A percentile compares a stretch with the other conserved stretches of the same genome.
Evolutionary conservation across 1,140 invertebrate species (phyloP).

Genomic region (Panagrolaimus sp.): DNA sequence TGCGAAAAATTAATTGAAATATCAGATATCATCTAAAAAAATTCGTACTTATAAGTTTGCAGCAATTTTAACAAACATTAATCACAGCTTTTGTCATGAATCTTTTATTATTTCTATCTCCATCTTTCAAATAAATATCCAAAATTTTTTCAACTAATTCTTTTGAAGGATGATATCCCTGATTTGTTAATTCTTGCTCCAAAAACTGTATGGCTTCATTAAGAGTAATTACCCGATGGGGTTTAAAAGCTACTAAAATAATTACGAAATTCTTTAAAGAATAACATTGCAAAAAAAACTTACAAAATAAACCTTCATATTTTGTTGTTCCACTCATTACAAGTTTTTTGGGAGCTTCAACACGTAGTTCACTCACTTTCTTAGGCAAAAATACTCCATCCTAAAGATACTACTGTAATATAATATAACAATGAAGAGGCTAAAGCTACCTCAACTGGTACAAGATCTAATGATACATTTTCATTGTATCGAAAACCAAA

Average conservation of each 20-base stretch:
- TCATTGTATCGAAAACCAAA: constrained; percentile 1
- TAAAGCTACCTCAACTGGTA: neutral
- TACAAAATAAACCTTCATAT: constrained; percentile 9
- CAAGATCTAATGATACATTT: neutral
- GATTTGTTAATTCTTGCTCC: neutral
- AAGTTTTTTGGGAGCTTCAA: neutral
- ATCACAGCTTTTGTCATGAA: neutral
- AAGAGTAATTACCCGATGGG: neutral
- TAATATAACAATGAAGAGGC: neutral
- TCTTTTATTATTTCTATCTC: neutral
- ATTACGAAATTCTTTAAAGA: neutral
- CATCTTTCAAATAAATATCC: neutral
- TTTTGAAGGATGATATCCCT: neutral
- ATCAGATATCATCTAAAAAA: constrained; percentile 26
- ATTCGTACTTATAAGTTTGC: neutral
- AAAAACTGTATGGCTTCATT: neutral
- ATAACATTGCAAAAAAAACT: too few relatives aligned
- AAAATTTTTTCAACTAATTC: neutral
- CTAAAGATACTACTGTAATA: neutral
- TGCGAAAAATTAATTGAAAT: constrained; percentile 8
- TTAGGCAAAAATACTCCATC: constrained; percentile 12
- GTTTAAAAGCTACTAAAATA: constrained; percentile 1
- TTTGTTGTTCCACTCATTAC: constrained; percentile 12
- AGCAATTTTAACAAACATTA: constrained; percentile 4
- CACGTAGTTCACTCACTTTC: neutral